Conservation (phyloP, 2,888 invertebrate species). For the Heteromyza rotundicornis region DNA sequence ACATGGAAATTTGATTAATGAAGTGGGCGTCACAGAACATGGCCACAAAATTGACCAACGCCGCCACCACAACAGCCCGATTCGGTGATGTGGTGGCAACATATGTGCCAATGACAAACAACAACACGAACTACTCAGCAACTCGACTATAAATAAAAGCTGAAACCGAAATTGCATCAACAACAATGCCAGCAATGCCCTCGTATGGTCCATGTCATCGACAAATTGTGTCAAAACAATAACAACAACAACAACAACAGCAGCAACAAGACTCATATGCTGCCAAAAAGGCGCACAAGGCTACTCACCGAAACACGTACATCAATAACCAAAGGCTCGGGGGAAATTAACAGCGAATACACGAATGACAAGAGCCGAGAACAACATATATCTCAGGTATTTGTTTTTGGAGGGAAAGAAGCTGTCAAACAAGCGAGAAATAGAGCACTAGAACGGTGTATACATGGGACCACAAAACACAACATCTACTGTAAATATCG, state of each 20-base stretch:
- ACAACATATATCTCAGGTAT: no score
- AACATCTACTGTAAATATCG: no score
- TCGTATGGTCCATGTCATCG: constrained; percentile 50
- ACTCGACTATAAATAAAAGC: neutral
- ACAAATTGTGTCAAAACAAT: constrained; percentile 46
- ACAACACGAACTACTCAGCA: neutral
- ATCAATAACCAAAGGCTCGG: neutral
- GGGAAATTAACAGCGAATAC: neutral
- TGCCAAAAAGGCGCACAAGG: neutral
- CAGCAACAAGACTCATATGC: neutral
- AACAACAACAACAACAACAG: constrained; percentile 30
- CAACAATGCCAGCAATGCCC: neutral
- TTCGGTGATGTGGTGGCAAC: neutral
- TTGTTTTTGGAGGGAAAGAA: no score
- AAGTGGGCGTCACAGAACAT: neutral
- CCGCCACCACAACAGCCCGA: no score
- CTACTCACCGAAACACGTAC: neutral
- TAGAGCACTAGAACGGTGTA: no score
- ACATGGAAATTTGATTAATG: neutral
- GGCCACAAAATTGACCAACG: neutral
- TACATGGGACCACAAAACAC: no score
- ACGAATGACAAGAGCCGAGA: neutral
- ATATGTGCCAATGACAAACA: neutral
- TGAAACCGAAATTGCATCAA: neutral
- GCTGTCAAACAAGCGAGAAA: no score